These are phyloP conservation scores for Meloidogyne chitwoodi DNA, from an alignment of 1,140 invertebrate species.

Conservation along the genomic window DNA sequence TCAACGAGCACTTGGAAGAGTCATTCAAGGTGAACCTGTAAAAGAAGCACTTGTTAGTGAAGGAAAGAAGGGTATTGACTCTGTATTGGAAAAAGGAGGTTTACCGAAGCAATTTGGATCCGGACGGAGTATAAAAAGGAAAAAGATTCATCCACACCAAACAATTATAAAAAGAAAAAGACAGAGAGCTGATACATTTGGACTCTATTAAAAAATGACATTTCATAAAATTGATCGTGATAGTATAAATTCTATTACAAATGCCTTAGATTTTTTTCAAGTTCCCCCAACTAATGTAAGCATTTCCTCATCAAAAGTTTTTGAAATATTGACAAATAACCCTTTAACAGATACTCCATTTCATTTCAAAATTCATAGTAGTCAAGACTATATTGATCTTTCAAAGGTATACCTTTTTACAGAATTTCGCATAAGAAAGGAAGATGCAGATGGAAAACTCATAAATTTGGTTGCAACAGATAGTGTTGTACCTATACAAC, in stretches of 20 bases:
- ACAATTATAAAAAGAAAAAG: neutral
- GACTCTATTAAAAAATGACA: no score
- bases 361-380: slow-evolving; percentile 13
- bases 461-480: neutral
- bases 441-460: neutral
- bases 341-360: slow-evolving; percentile 2
- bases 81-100: no score
- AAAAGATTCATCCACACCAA: neutral
- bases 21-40: neutral
- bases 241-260: no score
- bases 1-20: neutral
- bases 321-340: neutral
- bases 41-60: neutral
- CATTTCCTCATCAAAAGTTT: no score
- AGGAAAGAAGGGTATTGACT: neutral
- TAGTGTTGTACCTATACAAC: neutral
- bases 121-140: neutral
- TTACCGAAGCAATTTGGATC: neutral
- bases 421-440: slow-evolving; percentile 6
- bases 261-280: neutral
- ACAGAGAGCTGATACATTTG: neutral
- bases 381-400: slow-evolving; percentile 4
- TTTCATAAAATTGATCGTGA: no score
- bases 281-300: slow-evolving; percentile 1
- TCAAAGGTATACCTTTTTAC: slow-evolving; percentile 1